These are phyloP conservation scores for Xiphophorus birchmanni DNA, from an alignment of 2,797 vertebrate species.

Conservation along the genomic window DNA sequence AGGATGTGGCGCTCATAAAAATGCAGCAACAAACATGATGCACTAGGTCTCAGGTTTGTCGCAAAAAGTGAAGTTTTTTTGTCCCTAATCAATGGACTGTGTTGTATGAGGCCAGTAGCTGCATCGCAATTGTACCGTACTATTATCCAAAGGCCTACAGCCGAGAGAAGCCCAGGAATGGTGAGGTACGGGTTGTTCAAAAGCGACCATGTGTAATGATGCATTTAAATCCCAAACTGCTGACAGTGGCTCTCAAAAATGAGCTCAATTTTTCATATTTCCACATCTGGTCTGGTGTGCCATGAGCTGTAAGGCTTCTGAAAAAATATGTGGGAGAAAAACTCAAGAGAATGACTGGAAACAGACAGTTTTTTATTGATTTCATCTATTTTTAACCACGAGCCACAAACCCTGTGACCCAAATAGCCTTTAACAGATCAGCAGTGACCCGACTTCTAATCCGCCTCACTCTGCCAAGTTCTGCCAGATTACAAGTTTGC, in stretches of 20 bases:
- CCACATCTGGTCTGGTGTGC: background rate
- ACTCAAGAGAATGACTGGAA: conserved; percentile 22
- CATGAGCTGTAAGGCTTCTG: background rate
- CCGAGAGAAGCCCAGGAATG: background rate
- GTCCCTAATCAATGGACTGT: background rate
- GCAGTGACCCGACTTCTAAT: conserved; percentile 75
- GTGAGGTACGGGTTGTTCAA: background rate
- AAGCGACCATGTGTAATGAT: background rate
- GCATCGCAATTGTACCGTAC: background rate
- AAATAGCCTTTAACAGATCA: conserved; percentile 78
- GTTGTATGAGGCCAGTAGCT: background rate
- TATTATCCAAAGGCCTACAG: background rate
- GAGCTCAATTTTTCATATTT: background rate
- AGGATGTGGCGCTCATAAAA: background rate
- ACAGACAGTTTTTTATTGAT: conserved; percentile 19
- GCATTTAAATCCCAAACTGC: background rate
- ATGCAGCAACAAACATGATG: background rate
- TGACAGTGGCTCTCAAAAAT: background rate
- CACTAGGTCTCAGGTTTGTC: background rate
- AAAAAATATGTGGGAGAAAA: conserved; percentile 3
- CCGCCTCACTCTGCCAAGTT: conserved; percentile 57
- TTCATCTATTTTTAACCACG: conserved; percentile 62
- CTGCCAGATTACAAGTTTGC: conserved; percentile 37
- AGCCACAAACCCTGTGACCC: conserved; percentile 68
- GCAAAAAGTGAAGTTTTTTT: background rate